Evolutionary conservation across 1,140 invertebrate species (phyloP), one percentile per base, ranked within the genome.

Genomic region (Pinna nobilis): DNA sequence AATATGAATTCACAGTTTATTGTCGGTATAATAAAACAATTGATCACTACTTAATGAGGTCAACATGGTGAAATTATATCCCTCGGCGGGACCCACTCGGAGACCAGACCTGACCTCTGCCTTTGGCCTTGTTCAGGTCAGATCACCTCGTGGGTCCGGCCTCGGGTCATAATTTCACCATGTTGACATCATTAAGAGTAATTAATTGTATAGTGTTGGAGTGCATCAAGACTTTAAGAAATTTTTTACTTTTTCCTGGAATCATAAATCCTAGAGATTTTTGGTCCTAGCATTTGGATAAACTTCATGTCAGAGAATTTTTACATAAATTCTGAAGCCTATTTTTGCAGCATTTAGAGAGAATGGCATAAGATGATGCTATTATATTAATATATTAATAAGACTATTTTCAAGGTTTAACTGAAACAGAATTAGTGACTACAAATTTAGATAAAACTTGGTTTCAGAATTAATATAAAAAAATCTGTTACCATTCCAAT

Each of bases 241-340:
- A n/a, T 67, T 33, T 67, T 37, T 55, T 25, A 30, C 25, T 51
- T 76, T 76, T 67, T 33, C 28, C 23, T 67, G 68, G 74, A 70
- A 67, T 37, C 47, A 55, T 1, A 41, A 50, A 44, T 53, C 61
- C 11, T 76, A 37, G 32, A n/a, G 41, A 28, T 72, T 71, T 63
- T 9, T 23, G 4, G 44, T 61, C 47, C 23, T 71, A 15, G 61
- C 72, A 0, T 76, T 68, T 44, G 76, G 76, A 18, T 65, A 70
- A 25, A 18, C 59, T 13, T 64, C 51, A 33, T 51, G 61, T 7
- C 65, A 53, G 13, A 49, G 70, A 70, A 18, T 60, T 33, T 70
- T 70, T 70, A 70, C 57, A 0, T 35, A 60, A 25, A 25, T 61
- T 1, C 4, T 70, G 18, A 53, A 63, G 39, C 57, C 44, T 30